These are phyloP conservation scores for Subacronicta megacephala DNA, from an alignment of 2,888 invertebrate species.

Conservation along the genomic window DNA sequence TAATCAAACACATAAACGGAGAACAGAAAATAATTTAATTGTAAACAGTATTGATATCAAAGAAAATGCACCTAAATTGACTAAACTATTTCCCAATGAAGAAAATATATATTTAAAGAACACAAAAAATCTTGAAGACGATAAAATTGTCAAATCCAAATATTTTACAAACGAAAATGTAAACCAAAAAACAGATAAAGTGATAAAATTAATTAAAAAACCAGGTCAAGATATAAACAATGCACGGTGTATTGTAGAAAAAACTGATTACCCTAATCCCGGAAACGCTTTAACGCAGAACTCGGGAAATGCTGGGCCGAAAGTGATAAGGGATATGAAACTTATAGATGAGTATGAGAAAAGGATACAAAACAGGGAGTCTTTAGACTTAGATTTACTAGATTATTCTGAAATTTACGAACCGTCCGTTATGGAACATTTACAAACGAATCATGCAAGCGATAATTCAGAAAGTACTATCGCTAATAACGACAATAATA, in stretches of 20 bases:
- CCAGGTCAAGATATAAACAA: not conserved
- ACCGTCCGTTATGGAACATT: not conserved
- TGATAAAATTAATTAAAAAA: slow-evolving; percentile 18
- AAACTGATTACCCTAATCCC: not conserved
- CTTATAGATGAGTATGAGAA: slow-evolving; percentile 55
- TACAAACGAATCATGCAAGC: not conserved
- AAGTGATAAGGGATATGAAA: slow-evolving; percentile 53
- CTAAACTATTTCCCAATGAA: slow-evolving; percentile 1
- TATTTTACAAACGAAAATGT: not conserved
- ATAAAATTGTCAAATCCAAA: not conserved
- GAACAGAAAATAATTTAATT: not conserved
- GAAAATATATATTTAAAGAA: slow-evolving; percentile 8
- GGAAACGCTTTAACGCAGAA: not conserved
- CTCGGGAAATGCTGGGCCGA: slow-evolving; percentile 33
- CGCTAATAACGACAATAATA: not conserved
- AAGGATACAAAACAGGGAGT: slow-evolving; percentile 25
- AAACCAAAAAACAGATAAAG: slow-evolving; percentile 18
- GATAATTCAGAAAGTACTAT: not conserved
- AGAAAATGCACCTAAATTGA: slow-evolving; percentile 20
- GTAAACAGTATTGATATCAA: slow-evolving; percentile 8
- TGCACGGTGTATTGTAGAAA: not conserved
- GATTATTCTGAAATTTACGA: slow-evolving; percentile 34
- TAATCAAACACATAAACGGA: slow-evolving; percentile 1
- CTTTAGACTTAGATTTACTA: slow-evolving; percentile 33
- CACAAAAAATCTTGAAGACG: slow-evolving; percentile 1